A percentile compares a stretch with the other conserved stretches of the same genome.
These are phyloP conservation scores for Oreotrochilus melanogaster DNA, from an alignment of 2,113 vertebrate genomes.

Conservation along the genomic window DNA sequence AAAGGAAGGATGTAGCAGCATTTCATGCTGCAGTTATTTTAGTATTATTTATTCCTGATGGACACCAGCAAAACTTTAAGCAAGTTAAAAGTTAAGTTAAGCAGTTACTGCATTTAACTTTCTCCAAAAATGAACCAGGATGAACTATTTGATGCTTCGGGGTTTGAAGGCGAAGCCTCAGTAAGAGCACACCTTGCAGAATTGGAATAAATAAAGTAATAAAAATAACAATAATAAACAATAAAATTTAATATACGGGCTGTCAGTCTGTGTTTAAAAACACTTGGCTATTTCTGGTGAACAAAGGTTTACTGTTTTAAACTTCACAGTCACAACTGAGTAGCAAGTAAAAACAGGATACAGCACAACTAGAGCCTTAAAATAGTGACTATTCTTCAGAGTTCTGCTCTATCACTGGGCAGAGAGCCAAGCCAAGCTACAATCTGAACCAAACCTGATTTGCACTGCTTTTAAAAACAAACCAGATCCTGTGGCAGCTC, in stretches of 20 bases:
- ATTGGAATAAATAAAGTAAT: not conserved
- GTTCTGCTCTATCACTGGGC: slow-evolving; percentile 22
- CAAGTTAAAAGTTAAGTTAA: too few relatives aligned
- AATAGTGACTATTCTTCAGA: slow-evolving; percentile 48
- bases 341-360: slow-evolving; percentile 61
- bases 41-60: not conserved
- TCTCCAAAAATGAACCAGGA: not conserved
- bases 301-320: slow-evolving; percentile 65
- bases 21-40: not conserved
- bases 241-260: not conserved
- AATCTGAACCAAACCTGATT: not conserved
- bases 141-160: not conserved
- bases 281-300: slow-evolving; percentile 30
- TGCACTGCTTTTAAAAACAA: not conserved
- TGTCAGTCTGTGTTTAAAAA: not conserved
- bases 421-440: slow-evolving; percentile 16
- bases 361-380: slow-evolving; percentile 37
- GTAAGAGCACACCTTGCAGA: not conserved
- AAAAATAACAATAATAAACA: not conserved
- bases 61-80: not conserved
- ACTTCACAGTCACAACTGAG: slow-evolving; percentile 54
- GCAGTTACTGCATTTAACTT: not conserved
- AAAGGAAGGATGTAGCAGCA: not conserved
- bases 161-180: not conserved
- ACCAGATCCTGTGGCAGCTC: not conserved